These are phyloP conservation scores for Chalcosyrphus nemorum DNA, from an alignment of 2,888 invertebrate species.

Conservation along the genomic window DNA sequence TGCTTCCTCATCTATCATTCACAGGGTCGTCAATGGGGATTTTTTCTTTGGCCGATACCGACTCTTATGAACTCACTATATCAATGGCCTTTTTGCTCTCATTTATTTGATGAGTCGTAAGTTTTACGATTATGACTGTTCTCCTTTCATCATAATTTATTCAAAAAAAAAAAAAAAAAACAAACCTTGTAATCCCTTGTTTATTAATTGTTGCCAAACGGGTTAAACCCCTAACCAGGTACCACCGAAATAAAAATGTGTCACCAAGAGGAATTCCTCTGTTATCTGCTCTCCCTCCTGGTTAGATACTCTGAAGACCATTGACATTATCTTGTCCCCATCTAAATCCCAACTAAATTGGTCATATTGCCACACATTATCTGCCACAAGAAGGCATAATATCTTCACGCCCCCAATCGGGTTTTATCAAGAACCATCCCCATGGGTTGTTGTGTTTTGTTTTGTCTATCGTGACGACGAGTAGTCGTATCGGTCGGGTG, in stretches of 20 bases:
- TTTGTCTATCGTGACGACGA: background rate
- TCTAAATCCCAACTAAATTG: constrained; percentile 67
- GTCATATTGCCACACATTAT: constrained; percentile 69
- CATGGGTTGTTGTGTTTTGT: background rate
- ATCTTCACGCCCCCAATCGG: constrained; percentile 48
- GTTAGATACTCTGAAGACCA: constrained; percentile 54
- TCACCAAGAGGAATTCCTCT: constrained; percentile 4
- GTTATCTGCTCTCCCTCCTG: background rate
- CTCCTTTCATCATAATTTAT: constrained; percentile 10
- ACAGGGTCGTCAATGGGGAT: constrained; percentile 33
- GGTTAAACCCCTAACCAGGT: constrained; percentile 37
- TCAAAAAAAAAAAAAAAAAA: too few species aligned
- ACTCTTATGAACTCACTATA: background rate
- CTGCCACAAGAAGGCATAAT: constrained; percentile 62
- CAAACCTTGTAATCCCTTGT: constrained; percentile 44
- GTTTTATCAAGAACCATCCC: background rate
- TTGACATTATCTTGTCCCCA: constrained; percentile 65
- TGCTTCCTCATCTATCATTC: constrained; percentile 21
- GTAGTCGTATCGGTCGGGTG: background rate
- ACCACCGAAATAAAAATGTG: constrained; percentile 3
- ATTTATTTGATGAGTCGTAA: constrained; percentile 18
- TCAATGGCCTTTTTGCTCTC: background rate
- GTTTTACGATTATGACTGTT: constrained; percentile 24
- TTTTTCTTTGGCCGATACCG: background rate
- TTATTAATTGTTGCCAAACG: constrained; percentile 62